Evolutionary conservation across 1,140 invertebrate genomes (phyloP).

Genomic region (Dinothrombium tinctorium): DNA sequence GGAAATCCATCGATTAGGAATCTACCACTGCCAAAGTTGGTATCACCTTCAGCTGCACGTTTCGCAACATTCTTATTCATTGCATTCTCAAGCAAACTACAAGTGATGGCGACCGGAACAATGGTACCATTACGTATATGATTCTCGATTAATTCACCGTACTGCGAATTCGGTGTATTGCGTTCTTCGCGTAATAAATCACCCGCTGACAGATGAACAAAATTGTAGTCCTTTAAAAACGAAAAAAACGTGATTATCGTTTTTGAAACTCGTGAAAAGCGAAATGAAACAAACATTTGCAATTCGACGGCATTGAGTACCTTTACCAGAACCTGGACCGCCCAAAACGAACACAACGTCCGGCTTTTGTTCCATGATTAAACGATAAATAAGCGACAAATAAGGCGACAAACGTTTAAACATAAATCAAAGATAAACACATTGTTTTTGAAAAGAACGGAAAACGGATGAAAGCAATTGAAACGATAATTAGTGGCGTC

Average conservation of each 20-base stretch:
- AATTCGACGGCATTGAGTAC: constrained; percentile 79
- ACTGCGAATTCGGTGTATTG: constrained; percentile 52
- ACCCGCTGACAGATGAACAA: constrained; percentile 90
- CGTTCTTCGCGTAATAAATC: constrained; percentile 82
- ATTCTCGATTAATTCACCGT: constrained; percentile 72
- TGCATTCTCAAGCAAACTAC: constrained; percentile 57
- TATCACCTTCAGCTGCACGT: constrained; percentile 39
- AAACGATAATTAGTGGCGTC: too few relatives aligned
- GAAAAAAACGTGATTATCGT: constrained; percentile 3
- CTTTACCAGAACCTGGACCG: constrained; percentile 91
- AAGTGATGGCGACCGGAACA: constrained; percentile 96
- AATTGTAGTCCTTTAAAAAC: constrained; percentile 44
- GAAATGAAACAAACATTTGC: constrained; percentile 31
- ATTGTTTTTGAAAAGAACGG: too few relatives aligned
- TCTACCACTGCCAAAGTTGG: constrained; percentile 29
- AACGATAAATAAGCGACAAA: too few relatives aligned
- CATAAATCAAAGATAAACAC: too few relatives aligned
- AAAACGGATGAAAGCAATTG: too few relatives aligned
- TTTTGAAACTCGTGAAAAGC: background rate
- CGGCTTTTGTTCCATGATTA: too few relatives aligned
- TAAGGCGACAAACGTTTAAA: too few relatives aligned
- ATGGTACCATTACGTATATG: constrained; percentile 86
- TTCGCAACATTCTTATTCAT: constrained; percentile 11
- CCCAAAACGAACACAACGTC: constrained; percentile 94
- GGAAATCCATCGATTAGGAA: constrained; percentile 98